A percentile compares a stretch with the other conserved stretches of the same genome.
Evolutionary conservation across 2,113 vertebrate species (phyloP).

Genomic region (Chloebia gouldiae): DNA sequence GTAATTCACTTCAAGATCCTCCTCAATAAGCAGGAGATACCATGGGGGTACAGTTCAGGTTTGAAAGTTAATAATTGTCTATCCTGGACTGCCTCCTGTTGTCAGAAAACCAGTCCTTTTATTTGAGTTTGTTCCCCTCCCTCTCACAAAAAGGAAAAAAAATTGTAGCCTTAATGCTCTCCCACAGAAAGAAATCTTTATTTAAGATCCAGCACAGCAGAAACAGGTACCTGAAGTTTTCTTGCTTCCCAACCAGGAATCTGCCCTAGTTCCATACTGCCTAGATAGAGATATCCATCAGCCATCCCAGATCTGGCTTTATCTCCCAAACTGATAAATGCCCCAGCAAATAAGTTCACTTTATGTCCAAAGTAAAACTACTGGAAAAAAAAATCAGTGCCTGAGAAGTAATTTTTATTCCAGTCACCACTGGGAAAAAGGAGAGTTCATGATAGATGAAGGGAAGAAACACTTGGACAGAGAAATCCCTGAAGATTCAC

Average conservation of each 20-base stretch:
- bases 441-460: neutral
- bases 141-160: neutral
- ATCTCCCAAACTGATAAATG: neutral
- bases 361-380: neutral
- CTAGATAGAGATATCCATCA: neutral
- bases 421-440: neutral
- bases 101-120: neutral
- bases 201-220: neutral
- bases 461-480: neutral
- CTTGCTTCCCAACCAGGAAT: neutral
- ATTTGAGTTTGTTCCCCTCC: fast-evolving
- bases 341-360: neutral
- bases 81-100: neutral
- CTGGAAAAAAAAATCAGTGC: neutral
- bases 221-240: neutral
- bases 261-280: neutral
- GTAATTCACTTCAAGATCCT: neutral
- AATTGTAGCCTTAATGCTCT: neutral
- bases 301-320: neutral
- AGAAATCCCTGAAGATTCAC: constrained; percentile 25
- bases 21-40: neutral
- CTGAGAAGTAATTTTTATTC: constrained; percentile 19
- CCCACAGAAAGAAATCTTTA: neutral
- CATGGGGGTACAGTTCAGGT: neutral
- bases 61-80: neutral